Conservation (phyloP, 2,888 invertebrate species). For the Cerceris ruficornis region DNA sequence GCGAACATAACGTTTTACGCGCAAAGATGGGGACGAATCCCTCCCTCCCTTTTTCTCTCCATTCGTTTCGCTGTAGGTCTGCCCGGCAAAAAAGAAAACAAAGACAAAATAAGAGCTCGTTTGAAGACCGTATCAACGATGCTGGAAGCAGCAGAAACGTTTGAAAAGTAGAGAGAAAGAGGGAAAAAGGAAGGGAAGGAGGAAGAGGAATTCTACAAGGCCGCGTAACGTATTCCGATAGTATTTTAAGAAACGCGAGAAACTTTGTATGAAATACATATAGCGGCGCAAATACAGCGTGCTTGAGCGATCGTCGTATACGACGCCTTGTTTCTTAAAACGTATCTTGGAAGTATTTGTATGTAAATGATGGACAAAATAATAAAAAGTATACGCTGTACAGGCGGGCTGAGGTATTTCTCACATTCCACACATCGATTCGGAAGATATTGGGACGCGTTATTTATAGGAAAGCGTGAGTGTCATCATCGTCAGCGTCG, state of each 20-base stretch:
- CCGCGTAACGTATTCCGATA: slow-evolving; percentile 70
- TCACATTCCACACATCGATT: neutral
- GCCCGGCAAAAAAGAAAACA: too few species aligned
- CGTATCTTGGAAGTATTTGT: slow-evolving; percentile 78
- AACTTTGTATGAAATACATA: slow-evolving; percentile 65
- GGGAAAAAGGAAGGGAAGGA: neutral
- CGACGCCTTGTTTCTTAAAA: slow-evolving; percentile 72
- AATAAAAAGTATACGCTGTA: slow-evolving; percentile 75
- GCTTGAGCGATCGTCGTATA: slow-evolving; percentile 63
- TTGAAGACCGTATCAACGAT: too few species aligned
- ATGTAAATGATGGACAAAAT: slow-evolving; percentile 80
- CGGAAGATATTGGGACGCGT: too few species aligned
- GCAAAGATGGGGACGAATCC: slow-evolving; percentile 41
- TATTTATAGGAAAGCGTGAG: too few species aligned
- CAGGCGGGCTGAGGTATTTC: neutral
- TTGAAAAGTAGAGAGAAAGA: neutral
- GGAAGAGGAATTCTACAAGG: slow-evolving; percentile 65
- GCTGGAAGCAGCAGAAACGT: too few species aligned
- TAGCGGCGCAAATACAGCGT: slow-evolving; percentile 47
- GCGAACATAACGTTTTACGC: slow-evolving; percentile 45
- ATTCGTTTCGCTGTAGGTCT: neutral
- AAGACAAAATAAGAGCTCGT: too few species aligned
- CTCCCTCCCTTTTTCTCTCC: neutral
- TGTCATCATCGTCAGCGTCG: too few species aligned
- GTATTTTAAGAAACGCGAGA: slow-evolving; percentile 63